Evolutionary conservation across 2,797 vertebrate species (phyloP).

Genomic region (Anolis apletophallus): DNA sequence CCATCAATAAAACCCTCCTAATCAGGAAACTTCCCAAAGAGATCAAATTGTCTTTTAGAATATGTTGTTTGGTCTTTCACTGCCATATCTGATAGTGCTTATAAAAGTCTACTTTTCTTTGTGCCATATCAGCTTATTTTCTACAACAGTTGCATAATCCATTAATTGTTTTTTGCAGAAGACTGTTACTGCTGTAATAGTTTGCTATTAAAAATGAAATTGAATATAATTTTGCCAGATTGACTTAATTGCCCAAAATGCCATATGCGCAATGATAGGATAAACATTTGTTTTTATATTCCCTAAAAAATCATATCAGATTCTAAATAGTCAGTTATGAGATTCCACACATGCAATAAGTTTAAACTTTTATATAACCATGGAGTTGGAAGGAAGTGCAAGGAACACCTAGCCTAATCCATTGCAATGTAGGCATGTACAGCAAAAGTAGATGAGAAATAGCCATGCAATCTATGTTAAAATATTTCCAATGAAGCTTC

Average conservation of each 20-base stretch:
- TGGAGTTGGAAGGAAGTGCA: too few species aligned
- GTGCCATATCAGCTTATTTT: not conserved
- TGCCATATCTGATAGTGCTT: constrained; percentile 3
- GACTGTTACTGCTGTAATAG: not conserved
- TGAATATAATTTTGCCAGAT: not conserved
- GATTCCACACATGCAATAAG: not conserved
- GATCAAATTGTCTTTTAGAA: constrained; percentile 25
- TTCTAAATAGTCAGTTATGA: constrained; percentile 6
- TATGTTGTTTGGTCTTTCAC: constrained; percentile 18
- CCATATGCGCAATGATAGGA: not conserved
- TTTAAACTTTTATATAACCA: not conserved
- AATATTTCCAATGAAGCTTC: too few species aligned
- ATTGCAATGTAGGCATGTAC: too few species aligned
- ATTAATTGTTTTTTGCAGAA: constrained; percentile 19
- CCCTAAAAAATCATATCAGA: not conserved
- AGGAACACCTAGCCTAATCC: too few species aligned
- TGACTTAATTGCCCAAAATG: constrained; percentile 17
- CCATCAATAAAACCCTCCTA: constrained; percentile 6
- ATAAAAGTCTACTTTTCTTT: not conserved
- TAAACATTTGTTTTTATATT: constrained; percentile 18
- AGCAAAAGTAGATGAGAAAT: too few species aligned
- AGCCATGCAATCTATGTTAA: too few species aligned
- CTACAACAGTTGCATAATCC: constrained; percentile 11
- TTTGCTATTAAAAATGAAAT: constrained; percentile 16
- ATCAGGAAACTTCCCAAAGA: constrained; percentile 9